A percentile compares a stretch with the other conserved stretches of the same genome.
Conservation (phyloP, 2,888 invertebrate species). For the Micoletzkya japonica region DNA sequence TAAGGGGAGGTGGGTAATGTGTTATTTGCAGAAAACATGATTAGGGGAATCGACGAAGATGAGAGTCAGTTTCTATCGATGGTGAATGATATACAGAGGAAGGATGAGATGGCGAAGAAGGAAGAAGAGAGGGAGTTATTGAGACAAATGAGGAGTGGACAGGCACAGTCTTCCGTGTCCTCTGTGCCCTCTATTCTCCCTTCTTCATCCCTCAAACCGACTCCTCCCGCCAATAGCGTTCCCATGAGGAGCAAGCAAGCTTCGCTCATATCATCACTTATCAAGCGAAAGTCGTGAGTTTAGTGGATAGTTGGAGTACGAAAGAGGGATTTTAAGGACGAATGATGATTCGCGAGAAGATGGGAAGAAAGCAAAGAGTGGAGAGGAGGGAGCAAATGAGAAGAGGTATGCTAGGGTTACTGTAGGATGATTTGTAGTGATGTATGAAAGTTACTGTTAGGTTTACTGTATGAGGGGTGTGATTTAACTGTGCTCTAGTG, state of each 20-base stretch:
- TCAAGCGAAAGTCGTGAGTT: slow-evolving; percentile 21
- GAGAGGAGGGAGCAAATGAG: background rate
- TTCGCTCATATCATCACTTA: background rate
- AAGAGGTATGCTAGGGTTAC: background rate
- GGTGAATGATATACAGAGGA: slow-evolving; percentile 70
- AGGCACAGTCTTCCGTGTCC: background rate
- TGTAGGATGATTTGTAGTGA: background rate
- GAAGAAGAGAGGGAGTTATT: slow-evolving; percentile 24
- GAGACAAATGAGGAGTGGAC: background rate
- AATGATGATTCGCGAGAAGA: background rate
- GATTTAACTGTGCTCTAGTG: too few relatives aligned
- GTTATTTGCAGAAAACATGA: slow-evolving; percentile 69
- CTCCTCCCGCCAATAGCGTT: background rate
- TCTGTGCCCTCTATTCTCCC: background rate
- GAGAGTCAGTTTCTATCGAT: slow-evolving; percentile 91
- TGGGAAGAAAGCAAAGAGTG: background rate
- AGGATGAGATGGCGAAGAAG: slow-evolving; percentile 41
- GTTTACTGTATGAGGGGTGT: too few relatives aligned
- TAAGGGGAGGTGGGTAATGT: background rate
- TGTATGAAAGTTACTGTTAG: too few relatives aligned
- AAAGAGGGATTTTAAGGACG: too few relatives aligned
- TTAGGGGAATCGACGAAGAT: slow-evolving; percentile 88
- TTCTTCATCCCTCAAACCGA: too few relatives aligned
- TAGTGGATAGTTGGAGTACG: too few relatives aligned
- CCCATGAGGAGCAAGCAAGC: slow-evolving; percentile 16